Evolutionary conservation across 2,888 invertebrate species (phyloP).

Genomic region (Cheiracanthium punctorium): DNA sequence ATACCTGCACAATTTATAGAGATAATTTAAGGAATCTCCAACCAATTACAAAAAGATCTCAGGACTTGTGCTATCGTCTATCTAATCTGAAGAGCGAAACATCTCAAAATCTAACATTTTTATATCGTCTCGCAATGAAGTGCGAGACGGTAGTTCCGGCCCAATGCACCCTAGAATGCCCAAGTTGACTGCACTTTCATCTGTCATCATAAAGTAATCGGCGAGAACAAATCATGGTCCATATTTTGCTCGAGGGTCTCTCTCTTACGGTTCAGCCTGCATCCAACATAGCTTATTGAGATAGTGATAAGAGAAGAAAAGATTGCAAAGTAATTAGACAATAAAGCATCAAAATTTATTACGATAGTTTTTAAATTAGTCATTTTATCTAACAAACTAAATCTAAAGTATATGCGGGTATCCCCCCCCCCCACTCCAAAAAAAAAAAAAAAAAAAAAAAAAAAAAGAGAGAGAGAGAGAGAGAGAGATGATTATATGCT

Average conservation of each 20-base stretch:
- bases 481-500: no score
- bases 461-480: no score
- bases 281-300: no score
- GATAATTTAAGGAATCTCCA: not conserved
- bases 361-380: no score
- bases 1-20: no score
- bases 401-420: no score
- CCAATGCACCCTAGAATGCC: not conserved
- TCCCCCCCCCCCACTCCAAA: no score
- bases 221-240: not conserved
- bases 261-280: not conserved
- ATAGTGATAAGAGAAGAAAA: no score
- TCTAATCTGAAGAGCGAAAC: not conserved
- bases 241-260: not conserved
- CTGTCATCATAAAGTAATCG: not conserved
- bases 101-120: not conserved
- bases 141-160: not conserved
- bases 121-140: not conserved
- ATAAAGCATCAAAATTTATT: no score
- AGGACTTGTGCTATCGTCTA: not conserved
- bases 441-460: no score
- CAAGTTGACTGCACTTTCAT: not conserved
- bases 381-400: no score
- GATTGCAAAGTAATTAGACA: no score
- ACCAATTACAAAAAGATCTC: not conserved